Percentiles rank a stretch among this genome's conserved stretches.
Conservation (phyloP, 2,888 invertebrate species). For the Eurois occulta region DNA sequence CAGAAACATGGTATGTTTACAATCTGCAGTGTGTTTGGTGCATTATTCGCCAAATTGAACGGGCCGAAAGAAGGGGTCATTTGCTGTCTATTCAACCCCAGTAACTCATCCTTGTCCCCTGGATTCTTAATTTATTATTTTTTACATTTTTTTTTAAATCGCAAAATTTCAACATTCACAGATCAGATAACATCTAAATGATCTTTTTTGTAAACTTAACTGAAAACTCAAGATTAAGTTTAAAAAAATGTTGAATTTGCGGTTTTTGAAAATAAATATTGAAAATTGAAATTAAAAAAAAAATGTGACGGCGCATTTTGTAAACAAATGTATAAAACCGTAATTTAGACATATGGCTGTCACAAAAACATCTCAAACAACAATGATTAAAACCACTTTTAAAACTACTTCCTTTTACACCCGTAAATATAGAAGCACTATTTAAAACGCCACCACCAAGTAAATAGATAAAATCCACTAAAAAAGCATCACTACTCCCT, state of each 20-base stretch:
- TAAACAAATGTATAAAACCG: too few relatives aligned
- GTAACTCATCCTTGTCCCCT: not conserved
- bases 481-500: constrained; percentile 40
- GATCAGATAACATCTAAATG: too few relatives aligned
- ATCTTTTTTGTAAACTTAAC: too few relatives aligned
- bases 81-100: not conserved
- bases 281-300: too few relatives aligned
- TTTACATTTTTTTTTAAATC: not conserved
- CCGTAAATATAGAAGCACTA: constrained; percentile 4
- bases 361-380: not conserved
- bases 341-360: too few relatives aligned
- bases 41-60: not conserved
- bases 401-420: not conserved
- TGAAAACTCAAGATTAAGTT: too few relatives aligned
- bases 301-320: too few relatives aligned
- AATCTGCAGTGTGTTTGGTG: not conserved
- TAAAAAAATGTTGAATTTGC: too few relatives aligned
- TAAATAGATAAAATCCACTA: constrained; percentile 39
- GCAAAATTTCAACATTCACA: not conserved
- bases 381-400: not conserved
- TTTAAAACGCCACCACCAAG: constrained; percentile 13
- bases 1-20: too few relatives aligned
- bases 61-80: not conserved
- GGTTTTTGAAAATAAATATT: too few relatives aligned
- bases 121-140: not conserved